phyloP scores from a whole-genome alignment of 1,140 invertebrate genomes.

The Coenobita brevimanus region DNA sequence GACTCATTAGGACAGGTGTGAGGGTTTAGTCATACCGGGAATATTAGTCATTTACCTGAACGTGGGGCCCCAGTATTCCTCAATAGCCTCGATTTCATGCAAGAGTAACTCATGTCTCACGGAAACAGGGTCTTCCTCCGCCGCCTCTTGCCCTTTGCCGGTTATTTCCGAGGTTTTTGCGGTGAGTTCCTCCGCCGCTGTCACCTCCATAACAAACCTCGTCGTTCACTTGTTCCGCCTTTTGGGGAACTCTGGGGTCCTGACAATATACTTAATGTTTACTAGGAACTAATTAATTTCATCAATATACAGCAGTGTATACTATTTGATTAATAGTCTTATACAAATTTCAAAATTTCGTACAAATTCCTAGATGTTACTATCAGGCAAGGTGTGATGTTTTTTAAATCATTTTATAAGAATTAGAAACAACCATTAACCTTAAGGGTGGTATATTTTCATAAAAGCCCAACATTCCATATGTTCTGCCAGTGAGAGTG shows the following conservation, averaged over 20 bases:
- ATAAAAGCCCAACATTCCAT: too few relatives aligned
- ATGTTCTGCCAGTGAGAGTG: too few relatives aligned
- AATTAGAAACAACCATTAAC: too few relatives aligned
- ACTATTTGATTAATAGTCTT: too few relatives aligned
- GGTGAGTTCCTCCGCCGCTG: slow-evolving; percentile 6
- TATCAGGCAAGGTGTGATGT: too few relatives aligned
- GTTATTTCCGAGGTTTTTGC: slow-evolving; percentile 14
- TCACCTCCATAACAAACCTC: slow-evolving; percentile 56
- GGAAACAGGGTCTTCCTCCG: slow-evolving; percentile 52
- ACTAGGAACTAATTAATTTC: background rate
- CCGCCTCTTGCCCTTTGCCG: slow-evolving; percentile 26
- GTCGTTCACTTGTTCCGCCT: slow-evolving; percentile 31
- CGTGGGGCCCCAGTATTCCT: slow-evolving; percentile 92
- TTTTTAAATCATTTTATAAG: too few relatives aligned
- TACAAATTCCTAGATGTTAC: too few relatives aligned
- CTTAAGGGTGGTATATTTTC: too few relatives aligned
- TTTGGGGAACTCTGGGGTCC: slow-evolving; percentile 17
- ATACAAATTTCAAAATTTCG: too few relatives aligned
- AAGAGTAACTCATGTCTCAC: slow-evolving; percentile 79
- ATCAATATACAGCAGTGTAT: too few relatives aligned
- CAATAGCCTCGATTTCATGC: slow-evolving; percentile 91
- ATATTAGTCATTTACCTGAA: slow-evolving; percentile 77
- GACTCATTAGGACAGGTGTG: background rate
- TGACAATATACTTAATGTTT: background rate
- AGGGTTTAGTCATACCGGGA: background rate